These are phyloP conservation scores for Oikopleura dioica DNA, from an alignment of 23 tunicate species.

Conservation along the genomic window DNA sequence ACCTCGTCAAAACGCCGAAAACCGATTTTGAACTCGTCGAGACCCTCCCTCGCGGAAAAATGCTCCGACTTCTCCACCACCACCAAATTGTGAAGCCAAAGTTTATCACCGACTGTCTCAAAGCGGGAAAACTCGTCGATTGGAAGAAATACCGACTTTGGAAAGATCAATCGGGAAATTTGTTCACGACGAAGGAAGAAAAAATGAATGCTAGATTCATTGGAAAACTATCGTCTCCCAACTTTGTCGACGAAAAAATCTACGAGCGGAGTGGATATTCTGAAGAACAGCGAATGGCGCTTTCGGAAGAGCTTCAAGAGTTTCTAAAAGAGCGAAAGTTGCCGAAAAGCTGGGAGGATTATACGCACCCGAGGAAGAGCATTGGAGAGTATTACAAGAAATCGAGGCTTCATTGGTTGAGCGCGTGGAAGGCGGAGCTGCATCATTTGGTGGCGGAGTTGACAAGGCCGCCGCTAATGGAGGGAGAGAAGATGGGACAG, in stretches of 20 bases:
- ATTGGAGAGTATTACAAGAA: neutral
- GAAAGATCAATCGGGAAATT: neutral
- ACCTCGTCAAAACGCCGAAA: conserved; percentile 14
- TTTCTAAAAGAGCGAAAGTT: neutral
- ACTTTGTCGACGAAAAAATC: no score
- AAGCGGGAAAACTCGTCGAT: conserved; percentile 18
- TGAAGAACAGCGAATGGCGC: neutral
- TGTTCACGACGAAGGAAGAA: neutral
- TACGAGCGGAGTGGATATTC: no score
- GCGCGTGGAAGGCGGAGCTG: neutral
- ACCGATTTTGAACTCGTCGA: conserved; percentile 61
- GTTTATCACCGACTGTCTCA: conserved; percentile 54
- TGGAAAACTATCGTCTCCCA: neutral
- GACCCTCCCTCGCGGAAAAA: conserved; percentile 47
- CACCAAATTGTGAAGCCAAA: conserved; percentile 61
- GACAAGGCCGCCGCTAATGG: neutral
- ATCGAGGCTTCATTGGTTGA: neutral
- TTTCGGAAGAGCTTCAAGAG: neutral
- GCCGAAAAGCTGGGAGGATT: neutral
- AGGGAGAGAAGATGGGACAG: neutral
- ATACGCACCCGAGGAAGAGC: neutral
- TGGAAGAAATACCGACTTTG: neutral
- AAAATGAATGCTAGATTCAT: neutral
- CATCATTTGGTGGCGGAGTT: neutral
- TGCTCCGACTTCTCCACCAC: conserved; percentile 31